Evolutionary conservation across 2,113 vertebrate species (phyloP), one percentile per base, ranked within the genome.

Genomic region (Dipodomys ordii): DNA sequence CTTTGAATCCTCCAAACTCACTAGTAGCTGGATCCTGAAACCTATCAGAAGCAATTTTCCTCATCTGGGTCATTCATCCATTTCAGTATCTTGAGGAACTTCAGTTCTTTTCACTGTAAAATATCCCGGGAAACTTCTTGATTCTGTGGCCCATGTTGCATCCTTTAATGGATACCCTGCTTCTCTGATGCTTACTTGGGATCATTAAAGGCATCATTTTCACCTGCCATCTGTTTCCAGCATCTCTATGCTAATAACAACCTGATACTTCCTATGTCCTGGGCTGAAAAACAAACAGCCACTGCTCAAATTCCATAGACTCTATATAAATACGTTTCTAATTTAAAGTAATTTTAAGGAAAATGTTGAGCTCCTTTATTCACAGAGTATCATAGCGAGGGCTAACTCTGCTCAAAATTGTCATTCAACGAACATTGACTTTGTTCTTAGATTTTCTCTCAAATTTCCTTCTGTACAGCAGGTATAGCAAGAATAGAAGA

Each of bases 291-390:
- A 35, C 32, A 83, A 72, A 83, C n/a, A 77, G 22, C 39, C 28
- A 80, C 20, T 4, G 35, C 32, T 69, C 60, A 87, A 69, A 78
- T 90, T 67, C 20, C 30, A n/a, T 44, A 35, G 28, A 72, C 67
- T 68, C 57, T 72, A 39, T 12, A 25, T 53, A 74, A 44, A 39
- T 20, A 82, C 69, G 69, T 77, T 44, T 35, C 60, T 68, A 78
- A 79, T 32, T 79, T 69, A 83, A 91, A 74, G 35, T 83, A 73
- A 83, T 30, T 62, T 72, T 65, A 32, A 69, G 46, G 77, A 89
- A 44, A 65, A 25, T 32, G 44, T 81, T 28, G 39, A 79, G 32
- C 44, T 60, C 2, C 22, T 62, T 84, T 87, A 62, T 62, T 77
- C n/a, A 77, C 28, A 32, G 35, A 73, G 72, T 82, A 82, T 30